Evolutionary conservation across 30 jellyfish, hydroid and myxozoan genomes (phyloP).

Genomic region (Sanderia malayensis): DNA sequence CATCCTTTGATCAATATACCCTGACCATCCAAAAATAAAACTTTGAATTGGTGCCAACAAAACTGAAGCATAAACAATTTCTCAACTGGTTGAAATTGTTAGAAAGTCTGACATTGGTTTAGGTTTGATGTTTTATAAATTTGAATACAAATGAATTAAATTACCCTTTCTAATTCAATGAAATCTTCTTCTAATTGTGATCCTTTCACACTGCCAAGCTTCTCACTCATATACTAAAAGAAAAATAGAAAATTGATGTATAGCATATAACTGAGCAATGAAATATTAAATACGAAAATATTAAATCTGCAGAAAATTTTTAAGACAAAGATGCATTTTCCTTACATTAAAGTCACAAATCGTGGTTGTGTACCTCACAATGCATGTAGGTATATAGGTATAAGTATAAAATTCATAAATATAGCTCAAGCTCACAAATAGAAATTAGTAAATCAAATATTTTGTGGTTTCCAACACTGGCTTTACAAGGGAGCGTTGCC

Average conservation of each 20-base stretch:
- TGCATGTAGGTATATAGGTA: too few species aligned
- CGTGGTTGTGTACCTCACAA: too few species aligned
- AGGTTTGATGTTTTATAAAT: too few species aligned
- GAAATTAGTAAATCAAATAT: too few species aligned
- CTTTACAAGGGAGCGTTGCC: too few species aligned
- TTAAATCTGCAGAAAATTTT: background rate
- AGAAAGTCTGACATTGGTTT: too few species aligned
- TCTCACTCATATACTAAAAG: slow-evolving; percentile 90
- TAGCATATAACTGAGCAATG: too few species aligned
- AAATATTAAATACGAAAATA: background rate
- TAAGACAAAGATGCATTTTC: background rate
- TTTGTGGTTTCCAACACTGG: too few species aligned
- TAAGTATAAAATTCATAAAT: too few species aligned
- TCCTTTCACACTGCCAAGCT: slow-evolving; percentile 84
- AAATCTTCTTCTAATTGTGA: slow-evolving; percentile 95
- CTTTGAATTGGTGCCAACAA: background rate
- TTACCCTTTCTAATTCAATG: slow-evolving; percentile 81
- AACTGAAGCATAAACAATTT: background rate
- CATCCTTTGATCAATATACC: background rate
- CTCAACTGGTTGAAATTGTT: background rate
- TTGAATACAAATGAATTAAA: background rate
- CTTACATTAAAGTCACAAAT: background rate
- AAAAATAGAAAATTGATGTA: too few species aligned
- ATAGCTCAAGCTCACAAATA: too few species aligned
- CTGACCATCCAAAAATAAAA: too few species aligned